Evolutionary conservation across 2,888 invertebrate genomes (phyloP), one percentile per base, ranked within the genome.

Genomic region (Prenolepis imparis): DNA sequence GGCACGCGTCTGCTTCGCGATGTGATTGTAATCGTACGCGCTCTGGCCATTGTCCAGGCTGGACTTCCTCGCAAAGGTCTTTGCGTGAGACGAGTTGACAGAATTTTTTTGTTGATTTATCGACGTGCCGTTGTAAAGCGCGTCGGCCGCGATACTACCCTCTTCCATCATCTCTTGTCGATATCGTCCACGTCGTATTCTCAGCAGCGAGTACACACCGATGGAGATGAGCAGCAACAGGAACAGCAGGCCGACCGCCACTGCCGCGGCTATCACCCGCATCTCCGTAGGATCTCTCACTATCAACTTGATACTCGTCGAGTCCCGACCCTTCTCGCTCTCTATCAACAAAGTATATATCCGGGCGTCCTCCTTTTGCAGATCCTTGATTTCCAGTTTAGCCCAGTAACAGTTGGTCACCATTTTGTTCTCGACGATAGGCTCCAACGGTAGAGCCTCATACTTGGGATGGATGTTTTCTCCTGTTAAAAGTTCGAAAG

Each of bases 291-390:
- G 93, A 81, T 94, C 94, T 18, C 93, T 92, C 12, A 94, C 93
- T n/a, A 90, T 89, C 28, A 94, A 85, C 28, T 92, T 93, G 3
- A 94, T 86, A 74, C 92, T 94, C 68, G 93, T 94, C 63, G 94
- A 94, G 91, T 98, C 98, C 92, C 96, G 96, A 21, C 98, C 98
- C 74, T 97, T 96, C 92, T 98, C 98, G 93, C 98, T 98, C 95
- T 98, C 98, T 36, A 98, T 98, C 82, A 97, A 96, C 66, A 98
- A 95, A 90, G 97, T 97, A 95, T 98, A 98, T n/a, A 97, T 97
- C 21, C 98, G 95, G 0, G 98, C 97, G 93, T 98, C 98, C 5
- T 97, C 96, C n/a, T 96, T 96, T 83, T 97, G 97, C 0, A 97
- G 96, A 93, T 97, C 96, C 90, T 96, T 96, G 86, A 98, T 97